Evolutionary conservation across 2,113 vertebrate species (phyloP), one percentile per base, ranked within the genome.

Genomic region (Eulemur macaco): DNA sequence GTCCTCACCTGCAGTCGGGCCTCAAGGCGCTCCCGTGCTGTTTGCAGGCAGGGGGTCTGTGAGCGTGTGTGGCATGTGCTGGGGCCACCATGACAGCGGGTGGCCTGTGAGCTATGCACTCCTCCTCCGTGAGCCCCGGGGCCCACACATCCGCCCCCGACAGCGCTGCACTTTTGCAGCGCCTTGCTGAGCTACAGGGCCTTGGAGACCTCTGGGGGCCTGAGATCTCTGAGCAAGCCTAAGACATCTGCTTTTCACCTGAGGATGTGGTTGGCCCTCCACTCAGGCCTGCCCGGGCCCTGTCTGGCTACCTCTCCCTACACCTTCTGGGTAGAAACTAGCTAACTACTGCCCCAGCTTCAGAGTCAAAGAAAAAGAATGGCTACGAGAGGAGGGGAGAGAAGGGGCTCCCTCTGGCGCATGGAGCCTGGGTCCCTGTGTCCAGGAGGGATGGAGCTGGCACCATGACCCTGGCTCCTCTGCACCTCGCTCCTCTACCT

Each of bases 391-490:
- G 37, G 58, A 2, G 31, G 15, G 34, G 50, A 20, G 60, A 29
- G 37, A 64, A 2, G 31, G 15, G 34, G 50, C 34, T 86, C 56
- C 21, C 5, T 31, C 60, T 37, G 4, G 20, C 8, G 34, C 25
- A 86, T 60, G 60, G 58, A 63, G 54, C 31, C 29, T 17, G 21
- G 45, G 34, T 60, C 20, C 25, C 71, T n/a, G 20, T 0, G 1
- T 6, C 80, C 37, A 66, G 21, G 69, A 13, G 1, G 25, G 69
- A 25, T 2, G 17, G 47, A 76, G 54, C 0, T 1, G 71, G 3
- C 0, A 17, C 23, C 2, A 2, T 21, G 4, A 25, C 14, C 21
- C 52, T 7, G 2, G 1, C 37, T 21, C 0, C 25, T 23, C 42
- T 3, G 6, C 20, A 20, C 15, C n/a, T 82, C 73, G 83, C 42